Evolutionary conservation across 2,797 vertebrate genomes (phyloP).

Genomic region (Gadopsis marmoratus): DNA sequence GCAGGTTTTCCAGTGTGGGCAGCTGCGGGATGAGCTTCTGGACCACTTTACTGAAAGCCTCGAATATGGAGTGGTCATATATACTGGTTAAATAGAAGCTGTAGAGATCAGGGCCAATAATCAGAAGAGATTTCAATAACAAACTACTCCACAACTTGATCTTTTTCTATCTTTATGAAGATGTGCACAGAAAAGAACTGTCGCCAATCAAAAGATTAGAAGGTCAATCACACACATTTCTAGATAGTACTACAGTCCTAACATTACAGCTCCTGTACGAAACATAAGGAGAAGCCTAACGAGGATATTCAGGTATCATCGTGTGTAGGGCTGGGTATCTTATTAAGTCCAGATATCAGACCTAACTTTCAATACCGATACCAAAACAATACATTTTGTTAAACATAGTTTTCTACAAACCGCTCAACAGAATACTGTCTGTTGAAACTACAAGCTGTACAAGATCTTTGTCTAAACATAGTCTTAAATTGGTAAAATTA

Average conservation of each 20-base stretch:
- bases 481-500: neutral
- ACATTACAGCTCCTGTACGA: neutral
- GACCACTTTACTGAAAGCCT: conserved; percentile 92
- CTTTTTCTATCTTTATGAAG: neutral
- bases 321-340: neutral
- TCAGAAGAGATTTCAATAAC: neutral
- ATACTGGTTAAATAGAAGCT: conserved; percentile 98
- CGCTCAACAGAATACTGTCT: too few species aligned
- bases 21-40: conserved; percentile 97
- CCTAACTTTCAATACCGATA: neutral
- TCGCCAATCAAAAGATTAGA: neutral
- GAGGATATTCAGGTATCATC: neutral
- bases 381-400: neutral
- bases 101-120: conserved; percentile 22
- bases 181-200: neutral
- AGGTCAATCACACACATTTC: neutral
- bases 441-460: neutral
- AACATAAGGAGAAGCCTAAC: neutral
- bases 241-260: neutral
- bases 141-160: neutral
- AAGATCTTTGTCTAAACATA: too few species aligned
- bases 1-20: conserved; percentile 95
- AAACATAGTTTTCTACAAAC: too few species aligned
- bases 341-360: neutral
- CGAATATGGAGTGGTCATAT: conserved; percentile 88